phyloP scores from a whole-genome alignment of 2,888 invertebrate species.

The Agelastica alni region DNA sequence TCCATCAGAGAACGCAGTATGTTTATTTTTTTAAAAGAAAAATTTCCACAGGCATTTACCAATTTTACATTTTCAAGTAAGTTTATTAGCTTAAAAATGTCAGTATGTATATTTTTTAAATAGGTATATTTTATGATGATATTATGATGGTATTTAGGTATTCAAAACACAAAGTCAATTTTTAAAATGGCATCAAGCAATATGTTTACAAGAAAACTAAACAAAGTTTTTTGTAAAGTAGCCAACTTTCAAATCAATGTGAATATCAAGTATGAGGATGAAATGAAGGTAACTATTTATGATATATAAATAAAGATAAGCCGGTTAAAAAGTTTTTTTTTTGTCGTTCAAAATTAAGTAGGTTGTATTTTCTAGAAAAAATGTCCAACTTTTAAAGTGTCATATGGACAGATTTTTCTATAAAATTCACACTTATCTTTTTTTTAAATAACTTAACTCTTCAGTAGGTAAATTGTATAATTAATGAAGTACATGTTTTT shows the following conservation, averaged over 20 bases:
- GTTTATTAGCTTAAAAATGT: not conserved
- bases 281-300: slow-evolving; percentile 58
- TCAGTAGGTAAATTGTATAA: no score
- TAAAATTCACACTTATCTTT: no score
- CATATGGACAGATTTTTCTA: no score
- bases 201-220: slow-evolving; percentile 21
- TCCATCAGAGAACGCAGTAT: slow-evolving; percentile 71
- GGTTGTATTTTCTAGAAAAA: no score
- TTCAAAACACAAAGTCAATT: slow-evolving; percentile 48
- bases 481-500: slow-evolving; percentile 11
- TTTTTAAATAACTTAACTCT: no score
- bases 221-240: slow-evolving; percentile 54
- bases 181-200: slow-evolving; percentile 21
- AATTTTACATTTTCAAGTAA: not conserved
- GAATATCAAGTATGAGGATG: slow-evolving; percentile 62
- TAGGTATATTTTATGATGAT: not conserved
- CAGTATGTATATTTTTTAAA: not conserved
- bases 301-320: no score
- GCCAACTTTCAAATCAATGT: slow-evolving; percentile 66
- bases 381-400: no score
- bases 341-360: no score
- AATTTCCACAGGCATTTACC: slow-evolving; percentile 55
- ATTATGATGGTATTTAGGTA: slow-evolving; percentile 16
- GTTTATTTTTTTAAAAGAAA: slow-evolving; percentile 61
- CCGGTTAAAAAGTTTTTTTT: no score